Conservation (phyloP, 2,113 vertebrate genomes). For the Chroicocephalus ridibundus region DNA sequence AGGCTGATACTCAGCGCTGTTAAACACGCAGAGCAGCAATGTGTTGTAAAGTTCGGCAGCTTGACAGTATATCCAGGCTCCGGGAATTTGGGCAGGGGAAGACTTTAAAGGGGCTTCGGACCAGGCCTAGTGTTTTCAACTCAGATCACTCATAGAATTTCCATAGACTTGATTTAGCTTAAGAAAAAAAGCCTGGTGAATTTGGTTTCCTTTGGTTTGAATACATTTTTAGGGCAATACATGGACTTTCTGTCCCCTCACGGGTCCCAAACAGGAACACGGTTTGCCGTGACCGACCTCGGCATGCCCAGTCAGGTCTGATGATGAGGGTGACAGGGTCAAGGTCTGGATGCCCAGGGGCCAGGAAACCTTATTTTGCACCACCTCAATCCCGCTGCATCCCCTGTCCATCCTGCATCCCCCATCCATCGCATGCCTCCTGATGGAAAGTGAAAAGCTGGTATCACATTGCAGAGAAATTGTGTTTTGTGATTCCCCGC, state of each 20-base stretch:
- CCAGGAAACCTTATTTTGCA: not conserved
- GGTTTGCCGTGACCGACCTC: fast-evolving
- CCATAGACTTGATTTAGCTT: not conserved
- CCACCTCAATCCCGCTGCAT: not conserved
- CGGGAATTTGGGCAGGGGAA: not conserved
- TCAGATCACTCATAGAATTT: not conserved
- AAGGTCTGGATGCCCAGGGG: not conserved
- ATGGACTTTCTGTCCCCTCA: not conserved
- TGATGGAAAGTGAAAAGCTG: not conserved
- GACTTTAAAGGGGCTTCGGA: not conserved
- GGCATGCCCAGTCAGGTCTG: fast-evolving
- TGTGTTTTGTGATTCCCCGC: not conserved
- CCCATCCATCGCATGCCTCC: not conserved
- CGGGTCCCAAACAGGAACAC: not conserved
- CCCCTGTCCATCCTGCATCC: not conserved
- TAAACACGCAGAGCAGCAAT: not conserved
- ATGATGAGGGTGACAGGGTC: not conserved
- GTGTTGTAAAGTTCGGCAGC: not conserved
- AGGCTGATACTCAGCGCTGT: not conserved
- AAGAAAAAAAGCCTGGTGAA: not conserved
- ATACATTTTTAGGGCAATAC: not conserved
- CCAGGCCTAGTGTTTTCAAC: not conserved
- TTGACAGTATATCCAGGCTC: not conserved
- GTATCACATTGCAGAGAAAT: not conserved
- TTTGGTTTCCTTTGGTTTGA: not conserved